Evolutionary conservation across 2,797 vertebrate species (phyloP), one percentile per base, ranked within the genome.

Genomic region (Oreochromis grahami): DNA sequence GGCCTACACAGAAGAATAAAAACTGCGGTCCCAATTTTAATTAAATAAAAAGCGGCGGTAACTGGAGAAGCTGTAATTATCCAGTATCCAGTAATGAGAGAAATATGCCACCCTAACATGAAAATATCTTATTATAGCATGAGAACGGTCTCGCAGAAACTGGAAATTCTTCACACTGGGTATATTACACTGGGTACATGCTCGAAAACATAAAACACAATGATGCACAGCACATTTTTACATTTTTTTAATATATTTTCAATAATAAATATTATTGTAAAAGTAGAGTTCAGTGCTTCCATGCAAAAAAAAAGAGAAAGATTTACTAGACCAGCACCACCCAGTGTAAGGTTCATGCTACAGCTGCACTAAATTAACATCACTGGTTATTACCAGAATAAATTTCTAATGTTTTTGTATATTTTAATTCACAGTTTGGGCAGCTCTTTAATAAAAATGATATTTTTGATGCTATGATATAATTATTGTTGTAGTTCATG

Each of bases 161-260:
- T 12, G 17, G 45, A 50, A 6, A 74, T 34, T 74, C 6, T n/a
- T 74, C 70, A 50, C 26, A 50, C 43, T 74, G 43, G 68, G 8
- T 48, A 0, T 36, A 63, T 63, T 63, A 63, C 17, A 60, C 19
- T 36, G 58, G 58, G 32, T 0, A 0, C 6, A n/a, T 36, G 6
- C 9, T 32, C 4, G 0, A n/a, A 72, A 32, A 48, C 43, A 72
- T 45, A 72, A 72, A 32, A 32, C 26, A 32, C 15, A 74, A 32
- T 12, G 38, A 45, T 24, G 14, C 68, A n/a, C 10, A 32, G 45
- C 70, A 74, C 7, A n/a, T 11, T 70, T 29, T 3, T 17, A 13
- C 5, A 0, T 29, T 50, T 48, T 48, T 72, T n/a, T 19, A n/a
- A 32, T 32, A 29, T 29, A 50, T 63, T 6, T 32, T 74, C 43